A percentile compares a stretch with the other conserved stretches of the same genome.
Conservation (phyloP, 2,888 invertebrate species). For the Folsomia manolachei region DNA sequence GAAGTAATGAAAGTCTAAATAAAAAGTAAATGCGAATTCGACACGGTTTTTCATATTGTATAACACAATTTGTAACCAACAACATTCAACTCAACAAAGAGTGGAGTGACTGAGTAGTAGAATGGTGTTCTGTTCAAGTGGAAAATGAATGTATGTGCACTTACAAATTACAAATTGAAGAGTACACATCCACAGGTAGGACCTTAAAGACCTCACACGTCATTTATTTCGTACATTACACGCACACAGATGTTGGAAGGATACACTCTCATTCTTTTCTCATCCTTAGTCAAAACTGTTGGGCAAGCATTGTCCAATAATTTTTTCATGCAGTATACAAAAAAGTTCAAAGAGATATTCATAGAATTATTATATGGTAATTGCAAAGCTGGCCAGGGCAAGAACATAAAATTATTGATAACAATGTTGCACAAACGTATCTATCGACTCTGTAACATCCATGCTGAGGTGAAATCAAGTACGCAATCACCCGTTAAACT, state of each 20-base stretch:
- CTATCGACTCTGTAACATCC: too few species aligned
- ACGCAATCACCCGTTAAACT: constrained; percentile 19
- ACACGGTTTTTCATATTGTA: neutral
- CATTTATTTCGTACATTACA: constrained; percentile 24
- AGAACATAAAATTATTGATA: neutral
- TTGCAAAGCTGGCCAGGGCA: neutral
- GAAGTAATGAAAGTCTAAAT: too few species aligned
- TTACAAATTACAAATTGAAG: constrained; percentile 6
- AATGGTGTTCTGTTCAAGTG: too few species aligned
- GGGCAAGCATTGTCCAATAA: neutral
- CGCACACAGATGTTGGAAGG: neutral
- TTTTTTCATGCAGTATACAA: neutral
- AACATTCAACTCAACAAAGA: neutral
- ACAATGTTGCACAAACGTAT: neutral
- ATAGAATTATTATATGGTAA: neutral
- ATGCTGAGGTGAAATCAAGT: neutral
- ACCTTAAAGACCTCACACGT: constrained; percentile 42
- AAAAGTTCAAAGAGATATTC: neutral
- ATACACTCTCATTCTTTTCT: too few species aligned
- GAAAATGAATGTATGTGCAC: constrained; percentile 10
- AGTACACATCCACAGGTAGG: too few species aligned
- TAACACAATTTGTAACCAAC: neutral
- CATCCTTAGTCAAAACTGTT: too few species aligned
- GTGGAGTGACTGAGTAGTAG: constrained; percentile 20
- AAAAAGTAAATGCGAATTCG: neutral